Base-by-base conservation (phyloP, 2,113 vertebrate genomes). In the Hassar affinis region DNA sequence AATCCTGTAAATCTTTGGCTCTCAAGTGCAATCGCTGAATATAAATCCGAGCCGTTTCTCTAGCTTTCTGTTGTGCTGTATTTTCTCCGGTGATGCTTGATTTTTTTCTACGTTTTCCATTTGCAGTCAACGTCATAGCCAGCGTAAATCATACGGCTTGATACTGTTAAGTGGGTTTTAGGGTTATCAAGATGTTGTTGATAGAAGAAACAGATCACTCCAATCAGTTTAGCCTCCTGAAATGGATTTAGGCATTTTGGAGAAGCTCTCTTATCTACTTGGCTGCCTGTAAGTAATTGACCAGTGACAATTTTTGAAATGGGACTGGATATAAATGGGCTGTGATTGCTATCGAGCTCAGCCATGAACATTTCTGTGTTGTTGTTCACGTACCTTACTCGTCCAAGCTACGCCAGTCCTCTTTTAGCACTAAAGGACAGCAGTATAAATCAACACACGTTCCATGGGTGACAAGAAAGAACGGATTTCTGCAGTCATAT, bases 11-110 rank as follows among this genome's bases (percentile, higher is more conserved):
- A 85, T 71, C 84, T 75, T 47, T 25, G 1, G 66, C 72, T 47
- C 49, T 56, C 47, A 11, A 14, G 75, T 57, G 68, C 75, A 78
- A 20, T 38, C 64, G 4, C 20, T 69, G 69, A 83, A 66, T 75
- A 71, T 85, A 83, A 87, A 79, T 85, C 84, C 38, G 14, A 18
- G 25, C n/a, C 72, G 61, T 76, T 82, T 76, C 84, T 25, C 25
- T 25, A 85, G 62, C 11, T 82, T 61, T 80, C 76, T 56, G 78
- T 57, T 66, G 59, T 52, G 68, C 81, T 84, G 69, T 38, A 75
- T 77, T 71, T 68, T 33, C 57, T 42, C 74, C 6, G 27, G 76
- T 82, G 75, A 84, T 45, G 54, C 76, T 71, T 11, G 47, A 66
- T 61, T 78, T 49, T 47, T 18, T 82, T 68, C 78, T 74, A 57